These are phyloP conservation scores for Sminthurides aquaticus DNA, from an alignment of 2,888 invertebrate genomes.

Conservation along the genomic window DNA sequence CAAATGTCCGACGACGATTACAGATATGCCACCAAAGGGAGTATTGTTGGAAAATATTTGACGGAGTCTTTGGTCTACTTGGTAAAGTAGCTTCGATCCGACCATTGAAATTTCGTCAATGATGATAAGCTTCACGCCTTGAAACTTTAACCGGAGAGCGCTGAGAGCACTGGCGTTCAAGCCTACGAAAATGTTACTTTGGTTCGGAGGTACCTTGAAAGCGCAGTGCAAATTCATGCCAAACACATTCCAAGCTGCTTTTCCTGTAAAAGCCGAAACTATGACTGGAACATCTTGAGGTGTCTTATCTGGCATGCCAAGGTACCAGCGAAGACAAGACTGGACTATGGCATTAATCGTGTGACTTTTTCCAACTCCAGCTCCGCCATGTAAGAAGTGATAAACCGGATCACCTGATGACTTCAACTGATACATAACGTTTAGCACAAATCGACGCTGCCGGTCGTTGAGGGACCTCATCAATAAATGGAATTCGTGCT, in stretches of 20 bases:
- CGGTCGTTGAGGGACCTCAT: constrained; percentile 20
- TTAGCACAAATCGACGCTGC: constrained; percentile 16
- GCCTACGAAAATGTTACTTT: not conserved
- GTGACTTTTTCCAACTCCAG: constrained; percentile 45
- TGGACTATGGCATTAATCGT: constrained; percentile 40
- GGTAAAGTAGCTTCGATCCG: not conserved
- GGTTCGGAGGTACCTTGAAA: constrained; percentile 28
- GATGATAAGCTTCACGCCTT: constrained; percentile 21
- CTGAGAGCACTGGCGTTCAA: constrained; percentile 7
- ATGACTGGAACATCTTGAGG: no score
- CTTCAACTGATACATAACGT: constrained; percentile 10
- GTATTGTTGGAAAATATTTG: constrained; percentile 16
- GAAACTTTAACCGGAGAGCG: not conserved
- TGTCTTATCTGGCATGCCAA: no score
- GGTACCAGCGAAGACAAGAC: no score
- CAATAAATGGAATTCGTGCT: not conserved
- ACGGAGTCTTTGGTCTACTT: constrained; percentile 22
- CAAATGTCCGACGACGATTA: constrained; percentile 27
- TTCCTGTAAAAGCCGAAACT: constrained; percentile 35
- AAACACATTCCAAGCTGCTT: constrained; percentile 42
- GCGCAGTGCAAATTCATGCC: constrained; percentile 43
- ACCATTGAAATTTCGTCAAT: constrained; percentile 35
- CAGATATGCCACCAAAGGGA: constrained; percentile 15
- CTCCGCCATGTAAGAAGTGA: constrained; percentile 43
- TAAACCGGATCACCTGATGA: constrained; percentile 20